Base-by-base conservation (phyloP, 2,797 vertebrate genomes). In the Telmatherina bonti region DNA sequence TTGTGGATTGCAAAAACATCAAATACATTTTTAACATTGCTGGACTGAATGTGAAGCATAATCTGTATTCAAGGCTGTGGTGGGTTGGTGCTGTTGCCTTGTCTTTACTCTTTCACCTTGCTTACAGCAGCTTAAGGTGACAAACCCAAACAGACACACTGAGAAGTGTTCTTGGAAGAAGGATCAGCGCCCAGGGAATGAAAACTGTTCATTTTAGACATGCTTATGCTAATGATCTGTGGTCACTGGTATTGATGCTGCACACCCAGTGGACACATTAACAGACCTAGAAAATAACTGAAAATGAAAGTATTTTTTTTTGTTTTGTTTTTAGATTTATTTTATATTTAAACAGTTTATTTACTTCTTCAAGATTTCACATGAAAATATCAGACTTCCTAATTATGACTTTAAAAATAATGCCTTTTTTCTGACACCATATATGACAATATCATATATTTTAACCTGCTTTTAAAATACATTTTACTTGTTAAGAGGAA, bases 71-170 rank as follows among this genome's bases (percentile, higher is more conserved):
- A 60, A 26, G 45, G 59, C 72, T 57, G 55, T 31, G 49, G 24
- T 41, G 54, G 12, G 22, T 81, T 15, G 62, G 60, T 61, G 56
- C 35, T 72, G 36, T 76, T 74, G 75, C 64, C 69, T 80, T 74
- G 68, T 84, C 77, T 85, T 72, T 76, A 47, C 59, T 74, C 61
- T 77, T 83, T 81, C 73, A 75, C 78, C 78, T 75, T 79, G 65
- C 83, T 85, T 76, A 51, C 72, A 64, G 74, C 73, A 74, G 72
- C 67, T 88, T 72, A 70, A 58, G 79, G 72, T 84, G 82, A 85
- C 81, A 82, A 82, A 84, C 73, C 79, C 68, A 74, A 70, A 87
- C 70, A 56, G 75, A 79, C 72, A 79, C 33, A 16, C 60, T 8
- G 76, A 74, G 73, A 68, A 81, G 68, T 65, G 70, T 54, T 77